Evolutionary conservation across 2,113 vertebrate genomes (phyloP).

Genomic region (Myocastor coypus): DNA sequence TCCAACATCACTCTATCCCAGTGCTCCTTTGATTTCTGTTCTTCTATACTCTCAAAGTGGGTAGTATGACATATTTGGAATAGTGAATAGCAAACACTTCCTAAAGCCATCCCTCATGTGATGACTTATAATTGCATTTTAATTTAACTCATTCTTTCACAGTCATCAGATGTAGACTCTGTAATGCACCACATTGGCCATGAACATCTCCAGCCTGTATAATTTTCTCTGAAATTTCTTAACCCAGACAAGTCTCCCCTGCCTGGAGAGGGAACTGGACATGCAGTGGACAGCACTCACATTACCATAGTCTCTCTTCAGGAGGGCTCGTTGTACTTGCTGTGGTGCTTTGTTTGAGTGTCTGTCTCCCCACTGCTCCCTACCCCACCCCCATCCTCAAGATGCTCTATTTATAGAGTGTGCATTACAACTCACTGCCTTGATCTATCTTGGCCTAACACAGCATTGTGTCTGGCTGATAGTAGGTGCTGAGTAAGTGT

Average conservation of each 20-base stretch:
- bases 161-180: background rate
- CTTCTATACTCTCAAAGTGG: background rate
- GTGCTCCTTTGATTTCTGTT: background rate
- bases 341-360: background rate
- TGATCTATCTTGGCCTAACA: background rate
- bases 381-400: background rate
- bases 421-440: background rate
- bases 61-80: background rate
- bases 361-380: background rate
- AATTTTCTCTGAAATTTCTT: background rate
- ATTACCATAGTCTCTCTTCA: background rate
- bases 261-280: background rate
- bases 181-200: background rate
- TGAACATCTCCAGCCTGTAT: background rate
- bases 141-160: background rate
- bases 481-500: background rate
- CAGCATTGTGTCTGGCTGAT: background rate
- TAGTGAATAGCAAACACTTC: background rate
- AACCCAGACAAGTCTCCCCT: background rate
- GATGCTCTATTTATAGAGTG: background rate
- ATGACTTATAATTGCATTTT: background rate
- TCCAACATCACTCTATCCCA: background rate
- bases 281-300: background rate
- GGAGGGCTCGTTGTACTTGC: background rate
- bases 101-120: background rate